phyloP scores from a whole-genome alignment of 2,888 invertebrate genomes.

The Archips xylosteana region DNA sequence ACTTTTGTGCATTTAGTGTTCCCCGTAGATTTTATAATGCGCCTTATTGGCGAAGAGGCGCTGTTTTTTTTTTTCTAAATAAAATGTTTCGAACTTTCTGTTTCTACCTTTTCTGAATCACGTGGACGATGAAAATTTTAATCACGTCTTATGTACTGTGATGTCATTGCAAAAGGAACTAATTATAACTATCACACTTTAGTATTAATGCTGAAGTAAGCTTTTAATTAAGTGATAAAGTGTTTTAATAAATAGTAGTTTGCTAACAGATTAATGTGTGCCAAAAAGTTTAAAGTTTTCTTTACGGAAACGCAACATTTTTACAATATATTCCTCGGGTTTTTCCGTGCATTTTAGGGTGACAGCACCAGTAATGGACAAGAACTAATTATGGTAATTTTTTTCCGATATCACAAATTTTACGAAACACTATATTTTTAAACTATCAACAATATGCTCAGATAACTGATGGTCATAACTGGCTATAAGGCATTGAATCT shows the following conservation, averaged over 20 bases:
- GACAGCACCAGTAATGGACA: too few species aligned
- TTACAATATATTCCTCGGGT: too few species aligned
- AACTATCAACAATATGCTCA: too few species aligned
- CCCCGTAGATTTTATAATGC: conserved; percentile 35
- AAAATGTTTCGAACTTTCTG: background rate
- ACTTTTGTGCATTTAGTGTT: conserved; percentile 53
- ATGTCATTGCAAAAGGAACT: conserved; percentile 11
- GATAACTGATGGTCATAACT: too few species aligned
- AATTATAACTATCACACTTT: background rate
- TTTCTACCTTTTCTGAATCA: conserved; percentile 9
- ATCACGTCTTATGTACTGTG: background rate
- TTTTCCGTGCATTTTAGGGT: too few species aligned
- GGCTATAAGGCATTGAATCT: too few species aligned
- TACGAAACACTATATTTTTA: too few species aligned
- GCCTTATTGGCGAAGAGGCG: conserved; percentile 32
- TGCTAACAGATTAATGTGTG: too few species aligned
- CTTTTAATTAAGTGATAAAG: background rate
- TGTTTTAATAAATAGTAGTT: background rate
- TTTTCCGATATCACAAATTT: too few species aligned
- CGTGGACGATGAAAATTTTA: background rate
- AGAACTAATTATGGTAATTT: too few species aligned
- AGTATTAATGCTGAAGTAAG: background rate
- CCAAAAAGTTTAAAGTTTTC: too few species aligned
- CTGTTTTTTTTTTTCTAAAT: conserved; percentile 7
- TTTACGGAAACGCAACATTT: too few species aligned